Conservation (phyloP, 2,888 invertebrate species). For the Caradrina clavipalpis region DNA sequence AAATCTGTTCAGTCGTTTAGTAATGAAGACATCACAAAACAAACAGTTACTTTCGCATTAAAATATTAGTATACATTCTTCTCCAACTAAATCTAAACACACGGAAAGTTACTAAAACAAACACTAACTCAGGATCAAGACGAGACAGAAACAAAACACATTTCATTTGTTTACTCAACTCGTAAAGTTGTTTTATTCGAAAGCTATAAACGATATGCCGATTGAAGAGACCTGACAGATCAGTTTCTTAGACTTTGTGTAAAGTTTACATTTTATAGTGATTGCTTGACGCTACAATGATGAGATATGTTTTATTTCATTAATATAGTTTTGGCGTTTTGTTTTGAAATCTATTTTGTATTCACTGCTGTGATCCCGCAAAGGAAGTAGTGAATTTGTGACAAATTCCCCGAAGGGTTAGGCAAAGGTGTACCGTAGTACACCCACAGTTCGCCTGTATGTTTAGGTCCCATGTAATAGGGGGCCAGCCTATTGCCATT, state of each 20-base stretch:
- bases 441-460: too few species aligned
- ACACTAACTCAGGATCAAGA: not conserved
- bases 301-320: constrained; percentile 33
- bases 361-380: not conserved
- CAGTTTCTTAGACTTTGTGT: constrained; percentile 39
- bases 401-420: too few species aligned
- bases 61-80: too few species aligned
- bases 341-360: constrained; percentile 16
- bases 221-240: constrained; percentile 26
- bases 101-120: not conserved
- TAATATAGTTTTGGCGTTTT: constrained; percentile 13
- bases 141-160: constrained; percentile 12
- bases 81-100: too few species aligned
- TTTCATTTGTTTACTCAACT: constrained; percentile 41
- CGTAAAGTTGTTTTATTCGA: constrained; percentile 49
- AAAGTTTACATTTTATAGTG: constrained; percentile 47
- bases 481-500: too few species aligned
- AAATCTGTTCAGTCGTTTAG: too few species aligned
- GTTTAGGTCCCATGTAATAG: too few species aligned
- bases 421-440: too few species aligned
- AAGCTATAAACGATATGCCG: constrained; percentile 17
- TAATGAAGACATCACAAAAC: too few species aligned
- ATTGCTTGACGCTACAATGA: constrained; percentile 19
- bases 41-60: too few species aligned
- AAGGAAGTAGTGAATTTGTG: too few species aligned